Conservation (phyloP, 1,140 invertebrate genomes). For the Drosophila bocki region DNA sequence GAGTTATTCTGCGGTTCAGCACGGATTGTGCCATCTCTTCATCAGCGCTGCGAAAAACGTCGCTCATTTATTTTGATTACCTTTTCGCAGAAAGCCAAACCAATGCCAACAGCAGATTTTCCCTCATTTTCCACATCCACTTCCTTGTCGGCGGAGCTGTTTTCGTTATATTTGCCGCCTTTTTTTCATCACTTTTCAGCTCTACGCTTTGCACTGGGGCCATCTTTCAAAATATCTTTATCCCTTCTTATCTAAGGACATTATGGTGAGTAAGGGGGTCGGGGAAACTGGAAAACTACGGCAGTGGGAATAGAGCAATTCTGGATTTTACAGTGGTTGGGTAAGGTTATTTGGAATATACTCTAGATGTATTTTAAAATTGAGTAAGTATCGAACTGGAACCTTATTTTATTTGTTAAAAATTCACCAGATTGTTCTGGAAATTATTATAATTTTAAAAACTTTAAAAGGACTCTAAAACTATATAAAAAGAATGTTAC, state of each 20-base stretch:
- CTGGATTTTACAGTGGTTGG: slow-evolving; percentile 16
- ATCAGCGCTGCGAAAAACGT: slow-evolving; percentile 70
- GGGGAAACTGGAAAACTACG: slow-evolving; percentile 20
- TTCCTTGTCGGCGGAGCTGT: slow-evolving; percentile 14
- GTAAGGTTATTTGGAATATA: not conserved
- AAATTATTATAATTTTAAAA: too few species aligned
- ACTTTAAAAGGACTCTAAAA: not conserved
- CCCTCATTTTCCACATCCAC: slow-evolving; percentile 25
- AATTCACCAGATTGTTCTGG: too few species aligned
- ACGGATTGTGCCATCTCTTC: slow-evolving; percentile 32
- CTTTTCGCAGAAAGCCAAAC: slow-evolving; percentile 58
- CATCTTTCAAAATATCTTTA: slow-evolving; percentile 37
- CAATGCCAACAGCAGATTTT: slow-evolving; percentile 59
- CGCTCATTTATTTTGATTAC: slow-evolving; percentile 83
- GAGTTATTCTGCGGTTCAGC: slow-evolving; percentile 65
- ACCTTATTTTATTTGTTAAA: too few species aligned
- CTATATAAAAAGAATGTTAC: not conserved
- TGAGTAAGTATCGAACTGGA: not conserved
- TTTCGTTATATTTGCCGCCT: slow-evolving; percentile 18
- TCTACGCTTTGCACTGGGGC: slow-evolving; percentile 16
- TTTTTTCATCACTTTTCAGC: slow-evolving; percentile 20
- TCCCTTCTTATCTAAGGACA: slow-evolving; percentile 27
- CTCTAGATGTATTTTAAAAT: not conserved
- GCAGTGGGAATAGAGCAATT: slow-evolving; percentile 29
- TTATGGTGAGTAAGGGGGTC: not conserved